Evolutionary conservation across 1,140 invertebrate species (phyloP).

Genomic region (Bombus soroeensis): DNA sequence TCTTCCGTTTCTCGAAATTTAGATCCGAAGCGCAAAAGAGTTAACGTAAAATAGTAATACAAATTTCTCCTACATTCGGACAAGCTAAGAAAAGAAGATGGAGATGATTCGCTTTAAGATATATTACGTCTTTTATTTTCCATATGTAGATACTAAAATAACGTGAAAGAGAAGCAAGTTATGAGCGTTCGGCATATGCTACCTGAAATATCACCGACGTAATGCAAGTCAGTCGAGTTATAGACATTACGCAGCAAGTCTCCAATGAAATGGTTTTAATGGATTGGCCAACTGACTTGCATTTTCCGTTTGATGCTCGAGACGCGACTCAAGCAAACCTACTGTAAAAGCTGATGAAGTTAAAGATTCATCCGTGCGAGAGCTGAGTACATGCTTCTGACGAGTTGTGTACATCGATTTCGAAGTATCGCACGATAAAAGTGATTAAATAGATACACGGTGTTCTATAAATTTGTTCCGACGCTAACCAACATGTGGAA

Average conservation of each 20-base stretch:
- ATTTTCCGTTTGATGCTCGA: constrained; percentile 56
- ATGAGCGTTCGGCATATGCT: constrained; percentile 37
- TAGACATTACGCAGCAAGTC: constrained; percentile 62
- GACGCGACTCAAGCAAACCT: constrained; percentile 49
- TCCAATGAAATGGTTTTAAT: constrained; percentile 67
- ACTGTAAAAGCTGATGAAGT: constrained; percentile 63
- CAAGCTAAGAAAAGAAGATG: neutral
- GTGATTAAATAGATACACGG: neutral
- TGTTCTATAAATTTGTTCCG: neutral
- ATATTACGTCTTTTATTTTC: neutral
- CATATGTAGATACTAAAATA: neutral
- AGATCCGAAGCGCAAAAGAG: neutral
- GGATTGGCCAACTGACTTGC: constrained; percentile 69
- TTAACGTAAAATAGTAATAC: neutral
- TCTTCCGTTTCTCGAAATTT: constrained; percentile 4
- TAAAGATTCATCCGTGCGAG: constrained; percentile 51
- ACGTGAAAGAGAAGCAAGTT: neutral
- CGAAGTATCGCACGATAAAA: neutral
- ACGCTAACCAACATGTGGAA: neutral
- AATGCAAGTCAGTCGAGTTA: constrained; percentile 64
- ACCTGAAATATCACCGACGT: constrained; percentile 50
- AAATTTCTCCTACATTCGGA: neutral
- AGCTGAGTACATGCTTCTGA: constrained; percentile 40
- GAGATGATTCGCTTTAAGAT: neutral
- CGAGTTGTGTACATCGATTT: constrained; percentile 3